Evolutionary conservation across 2,888 invertebrate species (phyloP).

Genomic region (Nesidiocoris tenuis): DNA sequence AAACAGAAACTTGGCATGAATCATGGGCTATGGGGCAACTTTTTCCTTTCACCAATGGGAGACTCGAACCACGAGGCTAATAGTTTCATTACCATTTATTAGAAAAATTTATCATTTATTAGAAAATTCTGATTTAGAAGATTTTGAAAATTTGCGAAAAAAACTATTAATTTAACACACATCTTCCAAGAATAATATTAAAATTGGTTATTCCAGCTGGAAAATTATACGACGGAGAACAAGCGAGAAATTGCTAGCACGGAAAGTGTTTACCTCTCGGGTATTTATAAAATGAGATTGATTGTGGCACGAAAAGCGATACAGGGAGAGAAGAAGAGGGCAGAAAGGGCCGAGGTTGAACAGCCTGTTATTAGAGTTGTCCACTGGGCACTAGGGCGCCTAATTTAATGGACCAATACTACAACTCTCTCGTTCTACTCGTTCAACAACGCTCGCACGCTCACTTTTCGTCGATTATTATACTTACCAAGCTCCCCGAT

Average conservation of each 20-base stretch:
- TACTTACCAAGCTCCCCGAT: constrained; percentile 38
- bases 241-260: constrained; percentile 38
- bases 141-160: too few relatives aligned
- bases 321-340: constrained; percentile 14
- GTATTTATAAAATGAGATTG: constrained; percentile 43
- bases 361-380: constrained; percentile 43
- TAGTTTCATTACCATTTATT: too few relatives aligned
- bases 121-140: too few relatives aligned
- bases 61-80: too few relatives aligned
- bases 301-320: constrained; percentile 40
- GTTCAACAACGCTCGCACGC: background rate
- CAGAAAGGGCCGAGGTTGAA: background rate
- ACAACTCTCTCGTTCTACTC: constrained; percentile 2
- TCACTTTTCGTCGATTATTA: constrained; percentile 24
- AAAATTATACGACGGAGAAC: too few relatives aligned
- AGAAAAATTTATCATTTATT: too few relatives aligned
- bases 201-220: too few relatives aligned
- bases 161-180: too few relatives aligned
- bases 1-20: too few relatives aligned
- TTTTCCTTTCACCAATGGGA: too few relatives aligned
- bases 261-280: constrained; percentile 43
- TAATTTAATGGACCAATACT: constrained; percentile 35
- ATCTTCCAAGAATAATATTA: too few relatives aligned
- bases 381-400: constrained; percentile 42
- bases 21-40: too few relatives aligned